Evolutionary conservation across 2,888 invertebrate species (phyloP).

Genomic region (Lasiommata megera): DNA sequence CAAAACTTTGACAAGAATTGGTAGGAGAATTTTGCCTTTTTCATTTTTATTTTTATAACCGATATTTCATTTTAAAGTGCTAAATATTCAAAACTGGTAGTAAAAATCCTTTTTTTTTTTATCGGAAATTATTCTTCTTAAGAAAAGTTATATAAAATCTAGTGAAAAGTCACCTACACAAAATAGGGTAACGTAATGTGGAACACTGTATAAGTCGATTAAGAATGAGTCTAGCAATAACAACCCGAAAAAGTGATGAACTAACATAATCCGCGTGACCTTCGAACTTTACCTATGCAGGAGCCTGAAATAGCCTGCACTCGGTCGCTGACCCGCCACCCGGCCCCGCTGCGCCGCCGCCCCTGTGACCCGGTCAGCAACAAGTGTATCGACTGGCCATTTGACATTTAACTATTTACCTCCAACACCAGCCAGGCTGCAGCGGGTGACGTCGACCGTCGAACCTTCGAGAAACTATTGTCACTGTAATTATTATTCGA

Average conservation of each 20-base stretch:
- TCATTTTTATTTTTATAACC: too few relatives aligned
- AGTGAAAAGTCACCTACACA: too few relatives aligned
- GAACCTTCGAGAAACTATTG: not conserved
- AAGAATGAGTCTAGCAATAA: not conserved
- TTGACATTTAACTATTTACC: slow-evolving; percentile 66
- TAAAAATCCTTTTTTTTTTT: too few relatives aligned
- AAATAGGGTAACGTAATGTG: too few relatives aligned
- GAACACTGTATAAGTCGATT: too few relatives aligned
- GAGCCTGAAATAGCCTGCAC: slow-evolving; percentile 64
- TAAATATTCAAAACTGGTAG: too few relatives aligned
- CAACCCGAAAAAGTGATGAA: slow-evolving; percentile 8
- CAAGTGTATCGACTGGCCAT: slow-evolving; percentile 75
- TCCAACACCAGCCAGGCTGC: slow-evolving; percentile 7
- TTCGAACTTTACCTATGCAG: slow-evolving; percentile 68
- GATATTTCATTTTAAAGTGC: too few relatives aligned
- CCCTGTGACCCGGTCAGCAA: slow-evolving; percentile 73
- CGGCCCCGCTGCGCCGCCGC: slow-evolving; percentile 42
- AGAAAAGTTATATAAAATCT: too few relatives aligned
- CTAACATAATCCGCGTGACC: slow-evolving; percentile 46
- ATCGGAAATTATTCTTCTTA: too few relatives aligned
- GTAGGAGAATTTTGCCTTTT: too few relatives aligned
- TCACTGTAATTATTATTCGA: not conserved
- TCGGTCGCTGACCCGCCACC: slow-evolving; percentile 61
- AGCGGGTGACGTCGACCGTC: not conserved
- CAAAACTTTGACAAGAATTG: too few relatives aligned